Evolutionary conservation across 2,797 vertebrate species (phyloP), one percentile per base, ranked within the genome.

Genomic region (Perodicticus potto): DNA sequence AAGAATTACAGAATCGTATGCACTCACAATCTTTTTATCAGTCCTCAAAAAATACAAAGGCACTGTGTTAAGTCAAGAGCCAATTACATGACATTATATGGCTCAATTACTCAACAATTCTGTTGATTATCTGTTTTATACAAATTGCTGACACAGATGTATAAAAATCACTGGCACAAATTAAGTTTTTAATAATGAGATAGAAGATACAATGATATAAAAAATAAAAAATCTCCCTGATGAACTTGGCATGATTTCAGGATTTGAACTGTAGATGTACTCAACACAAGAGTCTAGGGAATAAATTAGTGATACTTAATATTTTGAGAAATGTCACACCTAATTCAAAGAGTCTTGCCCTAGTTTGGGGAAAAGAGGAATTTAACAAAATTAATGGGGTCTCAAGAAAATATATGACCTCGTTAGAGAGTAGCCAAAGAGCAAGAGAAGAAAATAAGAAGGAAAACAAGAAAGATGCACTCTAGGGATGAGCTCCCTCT

Each of bases 101-200:
- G 74, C 34, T 37, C 14, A 82, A 53, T 29, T 86, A 45, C 7
- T 37, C 45, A 67, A n/a, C n/a, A 83, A 74, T 85, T 92, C 59
- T 84, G 16, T 49, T 40, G 12, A 84, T 73, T 70, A 92, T 53
- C 40, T 80, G 7, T 87, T 80, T 87, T 61, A 72, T 22, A 49
- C 32, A 86, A 57, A 80, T 73, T 32, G 78, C 34, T 40, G n/a
- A 74, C 10, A 25, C 61, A 83, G 80, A 14, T 55, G 13, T 43
- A 73, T 40, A 57, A 65, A 89, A 94, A 81, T 91, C 10, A 70
- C 16, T 34, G 32, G 59, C 73, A 92, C 37, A 82, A 87, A 76
- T 27, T 77, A 72, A 83, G 23, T 55, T 95, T 94, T 87, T 53
- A 25, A 43, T 43, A 88, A 70, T 61, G 29, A 49, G 0, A 19